Evolutionary conservation across 1,140 invertebrate species (phyloP).

Genomic region (Drosophila busckii): DNA sequence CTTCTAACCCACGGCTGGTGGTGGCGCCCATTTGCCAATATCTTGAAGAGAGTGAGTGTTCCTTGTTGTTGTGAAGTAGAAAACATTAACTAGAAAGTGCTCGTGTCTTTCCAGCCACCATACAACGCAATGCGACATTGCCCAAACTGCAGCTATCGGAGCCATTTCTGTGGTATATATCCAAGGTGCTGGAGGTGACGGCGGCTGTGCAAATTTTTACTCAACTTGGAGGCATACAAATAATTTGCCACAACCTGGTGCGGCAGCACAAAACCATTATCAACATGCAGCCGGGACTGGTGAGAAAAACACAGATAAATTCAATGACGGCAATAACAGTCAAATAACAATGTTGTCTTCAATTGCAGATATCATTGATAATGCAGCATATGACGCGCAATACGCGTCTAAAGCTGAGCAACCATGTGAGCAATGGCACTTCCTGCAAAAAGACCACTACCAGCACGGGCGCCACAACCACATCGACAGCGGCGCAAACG

Average conservation of each 20-base stretch:
- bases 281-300: slow-evolving; percentile 79
- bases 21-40: slow-evolving; percentile 88
- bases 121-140: slow-evolving; percentile 56
- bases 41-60: slow-evolving; percentile 83
- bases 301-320: no score
- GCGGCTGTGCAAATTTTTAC: slow-evolving; percentile 85
- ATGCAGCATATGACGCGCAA: slow-evolving; percentile 84
- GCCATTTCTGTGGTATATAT: slow-evolving; percentile 87
- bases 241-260: slow-evolving; percentile 82
- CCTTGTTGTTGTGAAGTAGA: no score
- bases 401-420: slow-evolving; percentile 61
- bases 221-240: slow-evolving; percentile 82
- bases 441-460: slow-evolving; percentile 51
- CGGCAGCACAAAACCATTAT: slow-evolving; percentile 80
- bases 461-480: slow-evolving; percentile 18
- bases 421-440: slow-evolving; percentile 32
- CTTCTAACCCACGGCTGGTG: slow-evolving; percentile 86
- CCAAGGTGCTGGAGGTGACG: slow-evolving; percentile 85
- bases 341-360: no score
- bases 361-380: slow-evolving; percentile 80
- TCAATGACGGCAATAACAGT: no score
- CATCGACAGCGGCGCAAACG: slow-evolving; percentile 33
- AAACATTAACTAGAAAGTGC: background rate
- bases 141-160: slow-evolving; percentile 84
- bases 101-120: slow-evolving; percentile 61